Percentiles rank a stretch among this genome's conserved stretches.
Conservation (phyloP, 1,140 invertebrate genomes). For the Drosophila lowei region DNA sequence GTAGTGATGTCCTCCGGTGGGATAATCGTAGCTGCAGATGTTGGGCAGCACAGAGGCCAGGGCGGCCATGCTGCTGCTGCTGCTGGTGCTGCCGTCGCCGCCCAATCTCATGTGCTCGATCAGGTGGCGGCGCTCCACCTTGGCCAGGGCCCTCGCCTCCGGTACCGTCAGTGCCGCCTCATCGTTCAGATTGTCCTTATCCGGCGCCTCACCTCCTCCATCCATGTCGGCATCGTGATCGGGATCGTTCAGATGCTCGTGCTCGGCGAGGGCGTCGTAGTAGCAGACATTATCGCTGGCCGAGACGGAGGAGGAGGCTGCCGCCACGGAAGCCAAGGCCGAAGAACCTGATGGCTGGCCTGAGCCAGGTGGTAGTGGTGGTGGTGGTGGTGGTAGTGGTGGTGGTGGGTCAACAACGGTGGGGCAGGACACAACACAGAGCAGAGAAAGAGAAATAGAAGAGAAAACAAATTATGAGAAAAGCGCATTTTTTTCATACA, state of each 20-base stretch:
- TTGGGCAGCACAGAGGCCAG: constrained; percentile 70
- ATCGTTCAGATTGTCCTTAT: constrained; percentile 28
- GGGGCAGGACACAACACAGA: constrained; percentile 58
- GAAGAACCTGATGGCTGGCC: constrained; percentile 1
- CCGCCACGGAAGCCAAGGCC: constrained; percentile 10
- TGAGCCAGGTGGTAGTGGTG: background rate
- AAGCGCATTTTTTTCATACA: constrained; percentile 67
- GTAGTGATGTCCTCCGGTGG: too few species aligned
- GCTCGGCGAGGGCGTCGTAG: constrained; percentile 76
- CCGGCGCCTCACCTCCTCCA: constrained; percentile 4
- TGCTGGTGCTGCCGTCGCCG: constrained; percentile 2
- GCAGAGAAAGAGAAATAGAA: constrained; percentile 69
- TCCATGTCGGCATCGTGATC: constrained; percentile 32
- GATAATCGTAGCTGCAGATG: constrained; percentile 64
- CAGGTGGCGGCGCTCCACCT: too few species aligned
- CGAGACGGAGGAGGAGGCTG: constrained; percentile 13
- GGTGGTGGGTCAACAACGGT: constrained; percentile 31
- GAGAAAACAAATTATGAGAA: constrained; percentile 82
- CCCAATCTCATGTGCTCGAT: background rate
- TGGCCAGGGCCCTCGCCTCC: constrained; percentile 1
- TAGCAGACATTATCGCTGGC: constrained; percentile 70
- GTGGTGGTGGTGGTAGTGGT: constrained; percentile 11
- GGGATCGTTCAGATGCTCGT: constrained; percentile 42
- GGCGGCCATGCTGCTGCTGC: constrained; percentile 17
- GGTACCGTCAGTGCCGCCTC: background rate